Conservation (phyloP, 2,113 vertebrate genomes). For the Castor canadensis region DNA sequence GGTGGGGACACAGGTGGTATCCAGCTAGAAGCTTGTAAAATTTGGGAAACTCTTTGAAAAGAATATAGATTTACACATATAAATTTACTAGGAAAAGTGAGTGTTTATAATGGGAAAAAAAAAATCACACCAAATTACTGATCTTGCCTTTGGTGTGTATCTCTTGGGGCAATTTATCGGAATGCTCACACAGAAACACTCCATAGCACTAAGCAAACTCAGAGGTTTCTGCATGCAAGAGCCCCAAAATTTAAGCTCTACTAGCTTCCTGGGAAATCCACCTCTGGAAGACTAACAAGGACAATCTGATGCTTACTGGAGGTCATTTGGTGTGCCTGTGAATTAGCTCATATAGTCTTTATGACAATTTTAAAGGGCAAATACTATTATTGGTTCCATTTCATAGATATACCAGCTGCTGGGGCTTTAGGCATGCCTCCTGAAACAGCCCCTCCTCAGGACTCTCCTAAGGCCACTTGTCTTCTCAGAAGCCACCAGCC, state of each 20-base stretch:
- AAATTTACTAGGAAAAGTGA: background rate
- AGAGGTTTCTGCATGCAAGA: background rate
- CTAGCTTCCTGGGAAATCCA: background rate
- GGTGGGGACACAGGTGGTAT: too few species aligned
- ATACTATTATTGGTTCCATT: background rate
- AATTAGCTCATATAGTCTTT: background rate
- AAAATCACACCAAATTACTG: background rate
- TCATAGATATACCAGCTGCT: background rate
- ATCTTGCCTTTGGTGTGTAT: background rate
- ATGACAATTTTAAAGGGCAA: background rate
- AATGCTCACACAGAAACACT: background rate
- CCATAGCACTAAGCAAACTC: background rate
- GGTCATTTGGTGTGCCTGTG: background rate
- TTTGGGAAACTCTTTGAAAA: background rate
- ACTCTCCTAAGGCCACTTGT: background rate
- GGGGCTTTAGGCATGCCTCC: background rate
- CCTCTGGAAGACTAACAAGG: background rate
- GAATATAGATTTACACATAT: background rate
- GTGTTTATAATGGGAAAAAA: background rate
- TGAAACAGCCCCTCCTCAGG: background rate
- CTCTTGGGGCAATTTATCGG: background rate
- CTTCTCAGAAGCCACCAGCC: background rate
- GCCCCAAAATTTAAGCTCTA: background rate
- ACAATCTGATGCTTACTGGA: background rate
- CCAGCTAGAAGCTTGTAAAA: background rate